Evolutionary conservation across 2,888 invertebrate species (phyloP).

Genomic region (Sussaba pulchella): DNA sequence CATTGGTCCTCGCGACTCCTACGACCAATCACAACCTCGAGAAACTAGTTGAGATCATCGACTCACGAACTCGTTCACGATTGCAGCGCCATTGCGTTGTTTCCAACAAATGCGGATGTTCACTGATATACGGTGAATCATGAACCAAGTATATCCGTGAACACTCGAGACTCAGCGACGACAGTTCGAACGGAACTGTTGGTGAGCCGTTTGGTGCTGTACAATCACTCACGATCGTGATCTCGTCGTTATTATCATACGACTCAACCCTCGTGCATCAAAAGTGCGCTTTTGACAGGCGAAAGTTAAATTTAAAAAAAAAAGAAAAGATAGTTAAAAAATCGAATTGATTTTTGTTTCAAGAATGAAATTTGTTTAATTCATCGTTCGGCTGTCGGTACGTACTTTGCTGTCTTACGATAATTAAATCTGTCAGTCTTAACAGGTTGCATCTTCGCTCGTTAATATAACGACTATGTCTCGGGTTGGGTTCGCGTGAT

Average conservation of each 20-base stretch:
- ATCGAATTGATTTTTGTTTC: too few relatives aligned
- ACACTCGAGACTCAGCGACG: neutral
- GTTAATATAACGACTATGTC: neutral
- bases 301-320: neutral
- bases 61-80: neutral
- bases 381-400: neutral
- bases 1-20: neutral
- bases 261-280: neutral
- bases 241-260: neutral
- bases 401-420: neutral
- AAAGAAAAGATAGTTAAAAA: neutral
- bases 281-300: neutral
- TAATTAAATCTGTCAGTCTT: neutral
- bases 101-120: neutral
- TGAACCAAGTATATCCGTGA: conserved; percentile 11
- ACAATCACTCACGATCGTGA: neutral
- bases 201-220: too few relatives aligned
- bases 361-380: neutral
- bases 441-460: neutral
- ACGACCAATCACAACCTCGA: neutral
- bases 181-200: conserved; percentile 10
- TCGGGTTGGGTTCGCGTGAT: neutral
- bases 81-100: neutral
- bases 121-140: neutral
- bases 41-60: neutral